These are phyloP conservation scores for Bursaphelenchus mucronatus DNA, from an alignment of 1,140 invertebrate genomes.

Conservation along the genomic window DNA sequence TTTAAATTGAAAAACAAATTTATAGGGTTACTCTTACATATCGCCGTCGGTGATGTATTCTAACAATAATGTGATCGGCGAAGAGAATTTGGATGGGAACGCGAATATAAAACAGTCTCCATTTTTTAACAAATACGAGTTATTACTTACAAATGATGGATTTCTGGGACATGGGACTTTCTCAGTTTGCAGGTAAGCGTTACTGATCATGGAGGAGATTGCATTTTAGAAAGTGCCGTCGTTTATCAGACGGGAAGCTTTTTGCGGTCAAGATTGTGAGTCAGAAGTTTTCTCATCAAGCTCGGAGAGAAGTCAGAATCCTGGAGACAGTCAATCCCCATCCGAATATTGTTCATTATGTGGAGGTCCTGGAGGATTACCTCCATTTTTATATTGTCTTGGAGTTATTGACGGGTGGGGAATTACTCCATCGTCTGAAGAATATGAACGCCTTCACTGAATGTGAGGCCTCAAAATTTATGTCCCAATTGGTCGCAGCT, in stretches of 20 bases:
- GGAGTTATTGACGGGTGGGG: constrained; percentile 79
- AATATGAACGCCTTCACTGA: constrained; percentile 70
- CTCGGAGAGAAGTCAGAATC: constrained; percentile 73
- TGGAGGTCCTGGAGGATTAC: constrained; percentile 76
- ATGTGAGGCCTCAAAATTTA: constrained; percentile 69
- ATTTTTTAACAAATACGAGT: constrained; percentile 79
- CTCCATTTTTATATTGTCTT: constrained; percentile 62
- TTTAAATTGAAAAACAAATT: constrained; percentile 22
- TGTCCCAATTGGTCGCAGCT: constrained; percentile 75
- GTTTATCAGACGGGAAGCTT: constrained; percentile 70
- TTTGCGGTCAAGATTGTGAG: constrained; percentile 87
- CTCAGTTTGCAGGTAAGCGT: constrained; percentile 70
- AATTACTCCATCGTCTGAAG: constrained; percentile 72
- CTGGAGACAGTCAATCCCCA: constrained; percentile 78
- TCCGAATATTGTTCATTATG: constrained; percentile 77
- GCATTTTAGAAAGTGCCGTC: constrained; percentile 70
- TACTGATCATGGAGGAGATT: background rate
- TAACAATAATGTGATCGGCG: constrained; percentile 66
- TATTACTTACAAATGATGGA: constrained; percentile 68
- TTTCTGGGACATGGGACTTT: constrained; percentile 79
- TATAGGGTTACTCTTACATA: constrained; percentile 85
- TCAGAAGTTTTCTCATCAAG: constrained; percentile 69
- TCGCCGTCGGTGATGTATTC: constrained; percentile 73
- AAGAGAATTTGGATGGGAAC: constrained; percentile 61
- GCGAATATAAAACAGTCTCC: constrained; percentile 70